These are phyloP conservation scores for Acestrorhynchus altus DNA, from an alignment of 2,797 vertebrate species.

Conservation along the genomic window DNA sequence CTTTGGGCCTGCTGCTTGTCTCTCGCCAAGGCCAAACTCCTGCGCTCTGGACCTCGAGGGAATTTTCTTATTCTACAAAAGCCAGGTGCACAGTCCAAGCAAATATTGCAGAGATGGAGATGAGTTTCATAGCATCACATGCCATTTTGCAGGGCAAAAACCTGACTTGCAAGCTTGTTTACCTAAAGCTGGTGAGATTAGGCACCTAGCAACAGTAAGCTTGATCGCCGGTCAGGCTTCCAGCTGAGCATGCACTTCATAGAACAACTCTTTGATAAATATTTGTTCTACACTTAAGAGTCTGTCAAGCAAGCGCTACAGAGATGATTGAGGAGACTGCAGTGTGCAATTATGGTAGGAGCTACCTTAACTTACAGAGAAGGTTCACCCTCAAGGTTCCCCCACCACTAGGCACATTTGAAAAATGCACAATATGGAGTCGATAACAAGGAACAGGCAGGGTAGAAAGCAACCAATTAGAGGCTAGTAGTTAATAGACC, in stretches of 20 bases:
- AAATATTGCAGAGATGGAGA: constrained; percentile 75
- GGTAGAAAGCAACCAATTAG: no score
- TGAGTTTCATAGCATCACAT: constrained; percentile 62
- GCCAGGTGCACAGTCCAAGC: constrained; percentile 75
- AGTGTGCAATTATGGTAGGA: neutral
- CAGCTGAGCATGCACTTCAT: neutral
- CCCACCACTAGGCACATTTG: no score
- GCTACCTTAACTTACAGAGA: neutral
- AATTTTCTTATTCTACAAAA: constrained; percentile 87
- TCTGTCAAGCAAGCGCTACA: neutral
- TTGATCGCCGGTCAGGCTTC: neutral
- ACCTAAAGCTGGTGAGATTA: neutral
- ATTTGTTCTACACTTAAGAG: neutral
- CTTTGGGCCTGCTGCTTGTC: constrained; percentile 88
- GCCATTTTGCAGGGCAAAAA: neutral
- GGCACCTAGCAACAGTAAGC: neutral
- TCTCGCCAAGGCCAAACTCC: constrained; percentile 85
- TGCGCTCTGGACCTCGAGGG: constrained; percentile 87
- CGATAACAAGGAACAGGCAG: no score
- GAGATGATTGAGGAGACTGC: neutral
- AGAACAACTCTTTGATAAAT: neutral
- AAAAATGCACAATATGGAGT: no score
- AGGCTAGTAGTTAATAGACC: no score
- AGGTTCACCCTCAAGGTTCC: no score
- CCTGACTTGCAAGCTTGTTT: neutral